A percentile compares a stretch with the other conserved stretches of the same genome.
phyloP scores from a whole-genome alignment of 2,113 vertebrate species.

The Burhinus oedicnemus region DNA sequence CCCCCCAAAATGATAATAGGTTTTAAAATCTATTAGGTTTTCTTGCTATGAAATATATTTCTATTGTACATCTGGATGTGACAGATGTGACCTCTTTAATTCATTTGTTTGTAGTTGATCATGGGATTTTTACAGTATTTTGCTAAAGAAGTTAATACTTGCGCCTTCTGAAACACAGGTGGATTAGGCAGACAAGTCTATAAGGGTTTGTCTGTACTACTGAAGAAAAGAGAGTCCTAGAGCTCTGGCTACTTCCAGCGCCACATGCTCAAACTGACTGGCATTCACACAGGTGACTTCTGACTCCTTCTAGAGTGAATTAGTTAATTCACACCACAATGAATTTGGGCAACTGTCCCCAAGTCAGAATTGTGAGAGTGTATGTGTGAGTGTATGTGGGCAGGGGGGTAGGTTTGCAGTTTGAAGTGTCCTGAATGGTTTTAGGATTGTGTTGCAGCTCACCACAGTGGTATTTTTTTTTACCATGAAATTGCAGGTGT shows the following conservation, averaged over 20 bases:
- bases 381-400: no score
- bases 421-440: not conserved
- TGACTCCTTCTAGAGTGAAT: not conserved
- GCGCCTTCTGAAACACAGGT: not conserved
- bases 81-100: not conserved
- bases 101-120: not conserved
- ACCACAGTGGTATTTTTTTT: not conserved
- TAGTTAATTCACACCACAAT: not conserved
- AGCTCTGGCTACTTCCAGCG: not conserved
- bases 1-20: rapidly evolving
- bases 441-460: not conserved
- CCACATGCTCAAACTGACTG: not conserved
- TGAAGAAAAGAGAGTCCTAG: not conserved
- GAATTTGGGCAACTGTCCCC: not conserved
- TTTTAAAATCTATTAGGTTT: not conserved
- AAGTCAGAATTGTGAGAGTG: not conserved
- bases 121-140: not conserved
- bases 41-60: not conserved
- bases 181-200: not conserved
- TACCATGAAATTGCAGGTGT: not conserved
- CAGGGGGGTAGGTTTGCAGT: rapidly evolving
- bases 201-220: not conserved
- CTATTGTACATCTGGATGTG: not conserved
- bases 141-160: not conserved
- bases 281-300: not conserved